Conservation (phyloP, 53 echinoderm and acorn worm species). For the Apostichopus leukothele region DNA sequence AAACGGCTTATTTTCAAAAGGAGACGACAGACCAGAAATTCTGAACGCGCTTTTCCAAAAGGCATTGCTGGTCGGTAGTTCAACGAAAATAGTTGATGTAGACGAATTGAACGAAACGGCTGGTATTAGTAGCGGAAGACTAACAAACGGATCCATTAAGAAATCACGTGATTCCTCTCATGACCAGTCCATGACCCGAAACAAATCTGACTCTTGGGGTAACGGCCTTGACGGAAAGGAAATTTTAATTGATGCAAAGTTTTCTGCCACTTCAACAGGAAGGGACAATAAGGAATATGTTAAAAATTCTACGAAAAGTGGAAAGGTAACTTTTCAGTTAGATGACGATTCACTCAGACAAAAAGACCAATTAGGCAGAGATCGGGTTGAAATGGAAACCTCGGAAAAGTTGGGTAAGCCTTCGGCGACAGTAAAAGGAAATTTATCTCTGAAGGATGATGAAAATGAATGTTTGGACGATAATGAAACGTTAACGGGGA, state of each 20-base stretch:
- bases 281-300: background rate
- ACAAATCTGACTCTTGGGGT: background rate
- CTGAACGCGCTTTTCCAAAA: conserved; percentile 39
- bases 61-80: conserved; percentile 21
- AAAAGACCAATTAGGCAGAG: background rate
- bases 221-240: background rate
- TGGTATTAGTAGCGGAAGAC: background rate
- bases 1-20: conserved; percentile 26
- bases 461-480: no score
- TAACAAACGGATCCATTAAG: background rate
- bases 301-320: background rate
- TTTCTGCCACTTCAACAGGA: background rate
- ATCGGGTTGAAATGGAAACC: background rate
- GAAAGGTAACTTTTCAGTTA: background rate
- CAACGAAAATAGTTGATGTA: background rate
- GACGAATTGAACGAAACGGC: background rate
- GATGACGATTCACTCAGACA: background rate
- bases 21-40: conserved; percentile 17
- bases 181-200: background rate
- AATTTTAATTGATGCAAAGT: background rate
- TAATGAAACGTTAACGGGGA: no score
- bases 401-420: background rate
- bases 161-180: background rate
- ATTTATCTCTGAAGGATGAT: no score
- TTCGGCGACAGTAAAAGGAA: no score